Evolutionary conservation across 2,888 invertebrate species (phyloP), one percentile per base, ranked within the genome.

Genomic region (Synanthedon andrenaeformis): DNA sequence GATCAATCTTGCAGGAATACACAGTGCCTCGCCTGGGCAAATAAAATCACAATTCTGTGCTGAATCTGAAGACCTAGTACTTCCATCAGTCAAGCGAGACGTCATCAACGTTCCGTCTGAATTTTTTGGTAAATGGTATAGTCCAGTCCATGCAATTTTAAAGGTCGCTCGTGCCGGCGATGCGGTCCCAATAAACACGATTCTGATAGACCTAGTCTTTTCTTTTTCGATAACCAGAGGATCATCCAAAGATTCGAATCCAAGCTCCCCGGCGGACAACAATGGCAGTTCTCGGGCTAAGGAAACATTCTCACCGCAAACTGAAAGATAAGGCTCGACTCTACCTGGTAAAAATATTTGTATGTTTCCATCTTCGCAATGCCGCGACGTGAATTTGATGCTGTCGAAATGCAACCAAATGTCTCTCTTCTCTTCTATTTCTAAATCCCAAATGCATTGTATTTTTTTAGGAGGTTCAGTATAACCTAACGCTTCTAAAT

Each of bases 101-200:
- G 94, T 93, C 89, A 94, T 93, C 42, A 93, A 75, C 23, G 92
- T 92, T 0, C 95, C 96, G 62, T 95, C 94, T 17, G 92, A 91
- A 76, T 95, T 95, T 61, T 95, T 90, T 0, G 96, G 96, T 62
- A 96, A 82, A 75, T 96, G 96, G 70, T 92, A 95, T 48, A 96
- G 88, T 63, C 96, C 96, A 2, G 96, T 96, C 96, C 96, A 96
- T 12, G 94, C 94, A 42, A 96, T 92, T 71, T 95, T 95, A 70
- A 96, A 96, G 11, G 94, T 92, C 10, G 95, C 94, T 56, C 94
- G 89, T 0, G 95, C 94, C 0, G 96, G 94, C 59, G 94, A 93
- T 0, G 93, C 91, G 48, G 94, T 93, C 1, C 91, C 91, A 0
- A 92, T 92, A 57, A 93, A 94, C 53, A 93, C 93, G 55, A 94